Evolutionary conservation across 2,113 vertebrate genomes (phyloP).

Genomic region (Ptychochromis oligacanthus): DNA sequence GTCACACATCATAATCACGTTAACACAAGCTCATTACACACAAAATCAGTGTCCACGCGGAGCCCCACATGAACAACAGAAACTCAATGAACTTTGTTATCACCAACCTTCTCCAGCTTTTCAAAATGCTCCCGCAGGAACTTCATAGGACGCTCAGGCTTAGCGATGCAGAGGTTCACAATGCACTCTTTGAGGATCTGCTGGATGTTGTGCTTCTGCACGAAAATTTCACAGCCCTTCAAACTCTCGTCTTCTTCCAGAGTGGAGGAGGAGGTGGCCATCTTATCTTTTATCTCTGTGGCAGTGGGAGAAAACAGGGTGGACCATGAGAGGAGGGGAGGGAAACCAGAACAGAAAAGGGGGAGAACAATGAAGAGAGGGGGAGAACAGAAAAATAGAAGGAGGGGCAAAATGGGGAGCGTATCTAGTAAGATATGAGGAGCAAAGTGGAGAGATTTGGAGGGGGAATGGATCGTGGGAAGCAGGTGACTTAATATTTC

Average conservation of each 20-base stretch:
- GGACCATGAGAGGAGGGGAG: constrained; percentile 63
- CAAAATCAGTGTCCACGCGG: not conserved
- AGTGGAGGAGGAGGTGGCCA: constrained; percentile 89
- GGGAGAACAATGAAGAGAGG: not conserved
- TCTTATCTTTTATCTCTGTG: constrained; percentile 82
- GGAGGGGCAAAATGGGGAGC: not conserved
- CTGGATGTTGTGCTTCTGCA: constrained; percentile 95
- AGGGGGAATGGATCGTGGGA: constrained; percentile 1
- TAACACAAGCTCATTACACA: not conserved
- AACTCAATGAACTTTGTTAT: constrained; percentile 16
- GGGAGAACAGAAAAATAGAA: constrained; percentile 19
- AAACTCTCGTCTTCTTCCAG: constrained; percentile 94
- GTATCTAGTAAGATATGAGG: not conserved
- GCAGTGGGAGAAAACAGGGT: constrained; percentile 62
- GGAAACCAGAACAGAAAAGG: constrained; percentile 18
- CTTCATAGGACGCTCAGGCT: constrained; percentile 94
- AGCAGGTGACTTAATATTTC: constrained; percentile 3
- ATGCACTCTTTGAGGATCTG: constrained; percentile 97
- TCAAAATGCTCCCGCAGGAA: constrained; percentile 97
- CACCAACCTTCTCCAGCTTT: constrained; percentile 96
- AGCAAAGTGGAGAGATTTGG: not conserved
- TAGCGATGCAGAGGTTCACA: constrained; percentile 93
- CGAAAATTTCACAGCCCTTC: constrained; percentile 93
- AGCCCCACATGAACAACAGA: constrained; percentile 12
- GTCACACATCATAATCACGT: not conserved